Evolutionary conservation across 23 tunicate species (phyloP), one percentile per base, ranked within the genome.

Genomic region (Corella eumyota): DNA sequence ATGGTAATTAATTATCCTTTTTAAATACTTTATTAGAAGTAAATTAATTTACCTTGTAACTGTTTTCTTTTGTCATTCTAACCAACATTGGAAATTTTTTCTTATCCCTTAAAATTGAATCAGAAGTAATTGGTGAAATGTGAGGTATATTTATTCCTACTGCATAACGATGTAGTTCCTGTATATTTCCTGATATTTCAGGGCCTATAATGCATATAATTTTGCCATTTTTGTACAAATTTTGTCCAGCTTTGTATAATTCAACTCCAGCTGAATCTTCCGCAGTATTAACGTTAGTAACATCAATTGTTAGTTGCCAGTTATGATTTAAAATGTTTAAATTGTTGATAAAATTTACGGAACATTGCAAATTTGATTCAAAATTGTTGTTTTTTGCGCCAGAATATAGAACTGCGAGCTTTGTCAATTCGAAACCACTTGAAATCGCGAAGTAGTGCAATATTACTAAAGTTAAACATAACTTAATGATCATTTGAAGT

Each of bases 191-290:
- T 50, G 74, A 56, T 0, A 1, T 45, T 27, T 65, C 9, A 6
- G 77, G 77, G 9, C 59, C 77, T 26, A 71, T 38, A 24, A 71
- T 48, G 22, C 63, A 67, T 45, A 11, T 9, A 6, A 45, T 25
- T 19, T 34, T 23, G 13, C 27, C 32, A n/a, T 30, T 11, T 23
- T 28, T 47, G 13, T 60, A 46, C 15, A 71, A n/a, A 0, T 6
- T 4, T 1, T 15, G 15, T 9, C 59, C 77, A 7, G 30, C 30
- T 13, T 73, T 54, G 34, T 63, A 73, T 30, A 73, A 23, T 6
- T 46, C 25, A 0, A 29, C 50, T 6, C 77, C 77, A 0, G 36
- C 60, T 30, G 32, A 5, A 56, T 60, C 67, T 3, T 23, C 17
- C 3, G 61, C 25, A 26, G 26, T 44, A 58, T 60, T 1, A 1